Conservation (phyloP, 2,113 vertebrate species). For the Chlorocebus sabaeus region DNA sequence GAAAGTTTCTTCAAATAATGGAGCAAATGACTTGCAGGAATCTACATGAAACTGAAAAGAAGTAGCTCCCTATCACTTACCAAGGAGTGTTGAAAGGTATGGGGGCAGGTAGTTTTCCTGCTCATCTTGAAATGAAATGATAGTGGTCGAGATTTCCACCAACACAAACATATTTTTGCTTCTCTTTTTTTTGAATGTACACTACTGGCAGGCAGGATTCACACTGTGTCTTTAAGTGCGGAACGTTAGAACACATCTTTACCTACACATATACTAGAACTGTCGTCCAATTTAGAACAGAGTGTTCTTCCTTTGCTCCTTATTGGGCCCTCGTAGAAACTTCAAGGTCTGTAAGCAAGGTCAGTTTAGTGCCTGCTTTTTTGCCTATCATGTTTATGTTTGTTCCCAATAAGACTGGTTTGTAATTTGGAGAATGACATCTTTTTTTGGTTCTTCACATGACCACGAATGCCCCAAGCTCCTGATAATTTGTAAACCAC, state of each 20-base stretch:
- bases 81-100: background rate
- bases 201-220: background rate
- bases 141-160: background rate
- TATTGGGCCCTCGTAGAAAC: background rate
- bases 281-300: background rate
- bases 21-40: background rate
- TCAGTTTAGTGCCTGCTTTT: background rate
- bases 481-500: slow-evolving; percentile 35
- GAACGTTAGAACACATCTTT: background rate
- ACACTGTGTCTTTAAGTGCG: background rate
- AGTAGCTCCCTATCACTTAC: background rate
- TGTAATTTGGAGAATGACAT: slow-evolving; percentile 33
- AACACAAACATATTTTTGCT: background rate
- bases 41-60: background rate
- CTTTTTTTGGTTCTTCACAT: slow-evolving; percentile 30
- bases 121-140: background rate
- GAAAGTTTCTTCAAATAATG: background rate
- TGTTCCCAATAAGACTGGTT: background rate
- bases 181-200: background rate
- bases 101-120: background rate
- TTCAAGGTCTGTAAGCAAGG: background rate
- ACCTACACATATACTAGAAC: background rate
- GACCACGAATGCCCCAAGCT: background rate
- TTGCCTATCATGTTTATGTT: slow-evolving; percentile 3
- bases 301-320: background rate